Base-by-base conservation (phyloP, 37 sponge, comb jelly and placozoan genomes). In the Corticium candelabrum region DNA sequence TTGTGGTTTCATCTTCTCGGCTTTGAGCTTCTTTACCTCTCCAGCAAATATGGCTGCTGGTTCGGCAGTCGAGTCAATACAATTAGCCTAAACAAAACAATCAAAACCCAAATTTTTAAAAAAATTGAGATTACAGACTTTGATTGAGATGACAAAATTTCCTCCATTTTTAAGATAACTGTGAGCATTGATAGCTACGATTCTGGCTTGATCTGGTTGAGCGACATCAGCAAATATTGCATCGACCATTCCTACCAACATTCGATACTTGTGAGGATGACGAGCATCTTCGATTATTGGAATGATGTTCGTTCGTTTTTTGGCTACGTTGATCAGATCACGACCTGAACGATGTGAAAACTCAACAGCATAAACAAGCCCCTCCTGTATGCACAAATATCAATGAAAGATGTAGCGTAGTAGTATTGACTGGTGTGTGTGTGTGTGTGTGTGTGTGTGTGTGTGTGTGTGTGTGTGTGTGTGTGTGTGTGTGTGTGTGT, bases 241-340 rank as follows among this genome's bases (percentile, higher is more conserved):
- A 84, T 97, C 99, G 39, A 97, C 99, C 99, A 97, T 97, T 89
- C 96, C 92, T 2, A 97, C 84, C 2, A 97, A 62, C 99, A 97
- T 97, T 34, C 99, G 38, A 78, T 97, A 97, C 76, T 97, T 97
- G 85, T 97, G 99, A 3, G 99, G 99, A 62, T 97, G 99, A 39
- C 99, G 30, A 34, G 99, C 99, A 67, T 97, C 99, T 67, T 97
- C 99, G 74, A 97, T 97, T 75, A 97, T 97, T 34, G 99, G 99
- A 7, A 97, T 89, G 41, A 97, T 89, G 41, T 97, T 97, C 69
- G 93, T 91, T 36, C 99, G 80, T 82, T 97, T 97, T 87, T 97
- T 97, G 35, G 99, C 99, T 27, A 97, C 95, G 69, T 97, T 97
- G 67, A 97, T 87, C n/a, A 97, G 86, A 76, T 97, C 99, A 34